Base-by-base conservation (phyloP, 2,797 vertebrate genomes). In the Aplochiton taeniatus region DNA sequence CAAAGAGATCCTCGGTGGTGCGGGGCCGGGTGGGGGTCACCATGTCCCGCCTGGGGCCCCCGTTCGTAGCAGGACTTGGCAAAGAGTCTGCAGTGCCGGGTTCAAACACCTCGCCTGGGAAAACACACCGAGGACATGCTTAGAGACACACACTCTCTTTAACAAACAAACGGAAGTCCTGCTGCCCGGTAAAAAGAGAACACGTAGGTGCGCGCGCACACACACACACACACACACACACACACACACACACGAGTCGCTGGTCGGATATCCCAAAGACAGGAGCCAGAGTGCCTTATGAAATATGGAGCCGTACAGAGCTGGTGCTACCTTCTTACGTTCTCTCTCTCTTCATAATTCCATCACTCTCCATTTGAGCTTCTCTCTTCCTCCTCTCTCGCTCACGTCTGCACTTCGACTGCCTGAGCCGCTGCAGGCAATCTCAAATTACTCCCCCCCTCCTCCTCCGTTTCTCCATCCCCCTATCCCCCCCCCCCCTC, bases 1-100 rank as follows among this genome's bases (percentile, higher is more conserved):
- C 97, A 57, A 99, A 99, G 54, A 99, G 95, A 90, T 99, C 98
- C 83, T 99, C 97, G 0, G 96, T 98, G 71, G 98, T 99, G 69
- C 96, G 93, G 56, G 95, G 93, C 81, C 94, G 91, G 0, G 92
- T 90, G 60, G 98, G 96, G 69, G 95, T 91, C 83, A 94, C 92
- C 91, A 92, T 90, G 66, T 90, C 91, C 1, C 90, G 85, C 1
- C 63, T 61, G 8, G 80, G 78, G 9, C 91, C 89, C 75, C 88
- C 87, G 83, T 85, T 89, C 72, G 78, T 78, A 12, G 83, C 80
- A 9, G 82, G 85, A 58, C 89, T 84, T 6, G 88, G 87, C 5
- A 94, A 81, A 48, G 83, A 82, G 48, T 66, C 82, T 12, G 81
- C 75, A 46, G 90, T 42, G 14, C 85, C 85, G 11, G 90, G 81